phyloP scores from a whole-genome alignment of 2,113 vertebrate genomes.

The Otus sunia region DNA sequence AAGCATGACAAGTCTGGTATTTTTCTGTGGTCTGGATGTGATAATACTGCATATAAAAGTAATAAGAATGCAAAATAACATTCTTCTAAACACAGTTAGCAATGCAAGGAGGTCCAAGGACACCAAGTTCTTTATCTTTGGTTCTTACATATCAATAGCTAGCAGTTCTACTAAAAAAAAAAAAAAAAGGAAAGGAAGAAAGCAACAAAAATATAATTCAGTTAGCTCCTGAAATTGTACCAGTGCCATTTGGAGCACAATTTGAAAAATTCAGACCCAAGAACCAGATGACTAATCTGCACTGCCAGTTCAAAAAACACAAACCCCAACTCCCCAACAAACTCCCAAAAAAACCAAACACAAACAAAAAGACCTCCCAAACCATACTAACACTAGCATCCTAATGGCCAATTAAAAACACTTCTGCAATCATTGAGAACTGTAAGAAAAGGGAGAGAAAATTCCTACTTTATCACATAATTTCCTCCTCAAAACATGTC shows the following conservation, averaged over 20 bases:
- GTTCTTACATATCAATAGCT: background rate
- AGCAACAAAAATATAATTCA: background rate
- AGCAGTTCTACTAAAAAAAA: background rate
- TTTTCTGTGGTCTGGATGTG: background rate
- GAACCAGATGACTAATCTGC: background rate
- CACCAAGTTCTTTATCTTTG: background rate
- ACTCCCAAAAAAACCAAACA: background rate
- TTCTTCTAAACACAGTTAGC: background rate
- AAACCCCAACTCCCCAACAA: background rate
- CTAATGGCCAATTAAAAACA: background rate
- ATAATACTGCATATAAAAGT: background rate
- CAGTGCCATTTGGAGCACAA: background rate
- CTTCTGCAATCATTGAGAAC: background rate
- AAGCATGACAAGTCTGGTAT: background rate
- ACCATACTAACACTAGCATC: background rate
- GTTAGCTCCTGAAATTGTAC: background rate
- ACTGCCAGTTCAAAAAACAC: background rate
- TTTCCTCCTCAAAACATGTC: background rate
- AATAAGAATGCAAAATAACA: background rate
- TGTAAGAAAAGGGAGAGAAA: background rate
- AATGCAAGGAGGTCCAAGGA: background rate
- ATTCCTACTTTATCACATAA: background rate
- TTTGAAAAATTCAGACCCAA: background rate
- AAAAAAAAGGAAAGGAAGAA: background rate
- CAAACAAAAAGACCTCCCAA: background rate